These are phyloP conservation scores for Actenoides hombroni DNA, from an alignment of 2,113 vertebrate genomes.

Conservation along the genomic window DNA sequence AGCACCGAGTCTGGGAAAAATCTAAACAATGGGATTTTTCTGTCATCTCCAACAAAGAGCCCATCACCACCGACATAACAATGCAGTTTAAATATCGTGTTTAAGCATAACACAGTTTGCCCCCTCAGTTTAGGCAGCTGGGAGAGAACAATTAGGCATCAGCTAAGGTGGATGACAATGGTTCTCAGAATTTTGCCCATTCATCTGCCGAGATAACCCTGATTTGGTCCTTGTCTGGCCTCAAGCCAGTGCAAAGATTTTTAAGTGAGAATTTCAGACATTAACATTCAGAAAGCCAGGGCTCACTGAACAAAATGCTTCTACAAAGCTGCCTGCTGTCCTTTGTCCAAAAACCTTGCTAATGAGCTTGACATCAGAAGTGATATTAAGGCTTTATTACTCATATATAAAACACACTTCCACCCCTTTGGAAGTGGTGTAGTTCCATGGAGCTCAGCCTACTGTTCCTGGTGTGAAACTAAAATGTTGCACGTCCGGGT, in stretches of 20 bases:
- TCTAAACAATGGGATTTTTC: slow-evolving; percentile 51
- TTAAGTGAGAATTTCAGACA: neutral
- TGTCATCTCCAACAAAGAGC: slow-evolving; percentile 47
- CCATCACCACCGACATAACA: neutral
- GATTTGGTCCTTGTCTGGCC: neutral
- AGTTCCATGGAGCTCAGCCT: neutral
- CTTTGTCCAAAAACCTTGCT: neutral
- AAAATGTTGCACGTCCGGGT: accelerated
- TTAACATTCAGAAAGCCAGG: neutral
- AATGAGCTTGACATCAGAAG: neutral
- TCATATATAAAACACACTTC: neutral
- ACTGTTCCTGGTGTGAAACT: neutral
- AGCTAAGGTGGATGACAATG: neutral
- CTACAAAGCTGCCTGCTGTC: neutral
- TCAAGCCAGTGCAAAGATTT: neutral
- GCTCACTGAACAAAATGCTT: neutral
- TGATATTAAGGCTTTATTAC: neutral
- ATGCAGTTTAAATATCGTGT: slow-evolving; percentile 13
- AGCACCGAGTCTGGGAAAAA: slow-evolving; percentile 15
- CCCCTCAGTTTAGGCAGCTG: neutral
- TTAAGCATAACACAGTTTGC: slow-evolving; percentile 39
- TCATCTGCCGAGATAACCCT: neutral
- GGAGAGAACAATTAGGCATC: neutral
- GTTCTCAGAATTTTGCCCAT: neutral
- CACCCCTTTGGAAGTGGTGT: neutral